These are phyloP conservation scores for Erpobdella octoculata DNA, from an alignment of 2,888 invertebrate genomes.

Conservation along the genomic window DNA sequence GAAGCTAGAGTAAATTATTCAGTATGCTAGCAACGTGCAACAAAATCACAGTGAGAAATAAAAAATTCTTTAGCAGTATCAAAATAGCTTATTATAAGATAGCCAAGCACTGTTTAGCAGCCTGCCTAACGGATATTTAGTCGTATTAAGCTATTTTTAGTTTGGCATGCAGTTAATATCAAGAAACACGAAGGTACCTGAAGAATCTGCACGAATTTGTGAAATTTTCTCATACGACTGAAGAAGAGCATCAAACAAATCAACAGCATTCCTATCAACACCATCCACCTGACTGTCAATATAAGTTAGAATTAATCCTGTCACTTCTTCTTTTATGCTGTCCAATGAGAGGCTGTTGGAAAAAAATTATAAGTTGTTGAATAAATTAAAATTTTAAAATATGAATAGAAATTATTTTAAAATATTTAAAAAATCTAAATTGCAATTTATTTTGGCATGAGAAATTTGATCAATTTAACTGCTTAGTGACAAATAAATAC, in stretches of 20 bases:
- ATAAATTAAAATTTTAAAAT: no score
- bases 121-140: no score
- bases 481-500: background rate
- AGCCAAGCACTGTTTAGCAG: no score
- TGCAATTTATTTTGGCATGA: background rate
- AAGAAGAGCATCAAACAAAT: background rate
- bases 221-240: background rate
- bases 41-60: background rate
- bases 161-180: no score
- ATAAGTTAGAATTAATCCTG: slow-evolving; percentile 42
- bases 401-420: background rate
- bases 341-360: background rate
- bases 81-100: no score
- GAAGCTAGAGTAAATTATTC: background rate
- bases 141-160: no score
- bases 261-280: slow-evolving; percentile 35
- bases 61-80: background rate
- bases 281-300: slow-evolving; percentile 49
- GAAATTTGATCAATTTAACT: no score
- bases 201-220: background rate
- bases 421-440: background rate
- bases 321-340: slow-evolving; percentile 30
- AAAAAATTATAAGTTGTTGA: no score
- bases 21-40: background rate
- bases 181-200: no score